These are phyloP conservation scores for Sinocyclocheilus grahami DNA, from an alignment of 2,113 vertebrate genomes.

Conservation along the genomic window DNA sequence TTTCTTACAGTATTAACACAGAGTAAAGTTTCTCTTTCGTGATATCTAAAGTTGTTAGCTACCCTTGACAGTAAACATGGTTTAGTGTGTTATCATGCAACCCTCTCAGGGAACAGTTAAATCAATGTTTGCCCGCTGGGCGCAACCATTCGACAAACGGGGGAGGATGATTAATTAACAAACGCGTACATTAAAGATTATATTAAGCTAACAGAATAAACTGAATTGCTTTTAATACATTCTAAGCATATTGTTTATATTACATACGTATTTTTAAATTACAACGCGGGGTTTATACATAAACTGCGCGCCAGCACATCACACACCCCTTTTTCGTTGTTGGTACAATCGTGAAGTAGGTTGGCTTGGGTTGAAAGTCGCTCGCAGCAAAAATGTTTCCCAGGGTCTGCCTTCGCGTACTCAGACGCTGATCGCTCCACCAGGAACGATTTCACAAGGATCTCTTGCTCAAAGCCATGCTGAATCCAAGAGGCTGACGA, in stretches of 20 bases:
- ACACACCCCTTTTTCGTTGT: not conserved
- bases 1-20: not conserved
- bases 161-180: not conserved
- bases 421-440: not conserved
- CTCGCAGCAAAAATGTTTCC: conserved; percentile 59
- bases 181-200: not conserved
- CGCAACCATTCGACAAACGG: conserved; percentile 43
- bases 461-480: conserved; percentile 54
- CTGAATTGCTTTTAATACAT: not conserved
- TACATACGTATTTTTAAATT: not conserved
- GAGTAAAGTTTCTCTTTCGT: not conserved
- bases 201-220: not conserved
- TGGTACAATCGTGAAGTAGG: conserved; percentile 61
- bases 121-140: conserved; percentile 59
- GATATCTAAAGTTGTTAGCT: not conserved
- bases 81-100: conserved; percentile 53
- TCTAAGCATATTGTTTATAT: rapidly evolving
- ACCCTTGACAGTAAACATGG: conserved; percentile 2
- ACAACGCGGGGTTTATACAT: not conserved
- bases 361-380: conserved; percentile 55
- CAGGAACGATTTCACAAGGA: conserved; percentile 16
- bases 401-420: not conserved
- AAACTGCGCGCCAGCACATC: not conserved
- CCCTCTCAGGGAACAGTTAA: conserved; percentile 61
- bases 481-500: conserved; percentile 30